Conservation (phyloP, 2,113 vertebrate genomes). For the Sinocyclocheilus grahami region DNA sequence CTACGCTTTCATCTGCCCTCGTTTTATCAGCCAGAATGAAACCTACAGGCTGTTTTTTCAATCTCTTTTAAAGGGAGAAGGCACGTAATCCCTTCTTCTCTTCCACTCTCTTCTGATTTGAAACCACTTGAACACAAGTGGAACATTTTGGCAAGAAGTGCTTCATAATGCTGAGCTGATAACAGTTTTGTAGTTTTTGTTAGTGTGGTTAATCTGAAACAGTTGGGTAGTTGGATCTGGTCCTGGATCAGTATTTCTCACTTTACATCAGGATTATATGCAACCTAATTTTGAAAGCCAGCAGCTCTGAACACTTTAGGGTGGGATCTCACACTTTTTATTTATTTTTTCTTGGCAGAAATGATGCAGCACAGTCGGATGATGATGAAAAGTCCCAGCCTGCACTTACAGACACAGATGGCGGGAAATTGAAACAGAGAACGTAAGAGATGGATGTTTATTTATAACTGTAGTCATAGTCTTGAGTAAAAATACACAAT, state of each 20-base stretch:
- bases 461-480: neutral
- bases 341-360: conserved; percentile 74
- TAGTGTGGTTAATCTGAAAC: conserved; percentile 1
- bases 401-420: conserved; percentile 86
- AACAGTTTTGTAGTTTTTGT: conserved; percentile 14
- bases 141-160: conserved; percentile 25
- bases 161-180: neutral
- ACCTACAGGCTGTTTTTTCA: conserved; percentile 12
- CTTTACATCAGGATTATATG: conserved; percentile 16
- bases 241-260: conserved; percentile 12
- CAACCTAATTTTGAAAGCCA: conserved; percentile 4
- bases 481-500: neutral
- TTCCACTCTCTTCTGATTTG: neutral
- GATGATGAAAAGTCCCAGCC: conserved; percentile 93
- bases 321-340: conserved; percentile 11
- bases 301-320: conserved; percentile 4
- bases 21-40: conserved; percentile 34
- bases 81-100: conserved; percentile 13
- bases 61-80: conserved; percentile 2
- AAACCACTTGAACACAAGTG: neutral
- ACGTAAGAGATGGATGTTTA: conserved; percentile 79
- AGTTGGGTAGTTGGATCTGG: conserved; percentile 9
- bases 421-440: conserved; percentile 95
- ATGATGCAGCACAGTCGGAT: conserved; percentile 93
- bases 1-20: conserved; percentile 40